Base-by-base conservation (phyloP, 2,113 vertebrate species). In the Redunca redunca region DNA sequence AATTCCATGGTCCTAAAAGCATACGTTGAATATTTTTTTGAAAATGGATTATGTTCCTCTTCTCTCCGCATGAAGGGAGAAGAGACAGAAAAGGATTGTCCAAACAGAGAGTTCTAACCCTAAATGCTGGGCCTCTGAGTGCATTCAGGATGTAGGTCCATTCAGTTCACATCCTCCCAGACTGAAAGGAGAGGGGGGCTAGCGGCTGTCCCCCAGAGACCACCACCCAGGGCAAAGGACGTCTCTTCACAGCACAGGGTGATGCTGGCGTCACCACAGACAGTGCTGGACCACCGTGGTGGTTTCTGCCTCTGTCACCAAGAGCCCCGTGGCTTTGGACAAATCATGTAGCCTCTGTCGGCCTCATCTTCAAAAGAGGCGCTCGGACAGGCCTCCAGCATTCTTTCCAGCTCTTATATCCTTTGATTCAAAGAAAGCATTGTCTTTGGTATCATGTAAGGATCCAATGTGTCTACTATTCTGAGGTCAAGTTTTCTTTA, bases 381-480 rank as follows among this genome's bases (percentile, higher is more conserved):
- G 12, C 33, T 12, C 48, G 46, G 7, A 26, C 58, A 36, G n/a
- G 21, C 7, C 6, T 52, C 52, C 62, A 33, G 14, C 26, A 7
- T 88, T 58, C 46, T 91, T 92, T 52, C 43, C 5, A 33, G 19
- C 4, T 74, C 36, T 96, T 57, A 15, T 1, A 91, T 33, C 88
- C 25, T 97, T 89, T 80, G 78, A 93, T 91, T 95, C 95, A 86
- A 82, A 94, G 84, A 88, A 95, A 97, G 36, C 26, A 64, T 17
- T n/a, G 12, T 33, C 88, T 95, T 82, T 82, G 5, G 30, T 92
- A 62, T 80, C 26, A 80, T 60, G 55, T 33, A 81, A 67, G 12
- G 25, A 88, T 28, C 7, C 1, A 17, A 77, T n/a, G 50, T 62
- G 57, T 81, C 53, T 89, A 50, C 71, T 62, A 86, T 93, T 89